phyloP scores from a whole-genome alignment of 53 echinoderm and acorn worm genomes.

The Pentamera pediparva region DNA sequence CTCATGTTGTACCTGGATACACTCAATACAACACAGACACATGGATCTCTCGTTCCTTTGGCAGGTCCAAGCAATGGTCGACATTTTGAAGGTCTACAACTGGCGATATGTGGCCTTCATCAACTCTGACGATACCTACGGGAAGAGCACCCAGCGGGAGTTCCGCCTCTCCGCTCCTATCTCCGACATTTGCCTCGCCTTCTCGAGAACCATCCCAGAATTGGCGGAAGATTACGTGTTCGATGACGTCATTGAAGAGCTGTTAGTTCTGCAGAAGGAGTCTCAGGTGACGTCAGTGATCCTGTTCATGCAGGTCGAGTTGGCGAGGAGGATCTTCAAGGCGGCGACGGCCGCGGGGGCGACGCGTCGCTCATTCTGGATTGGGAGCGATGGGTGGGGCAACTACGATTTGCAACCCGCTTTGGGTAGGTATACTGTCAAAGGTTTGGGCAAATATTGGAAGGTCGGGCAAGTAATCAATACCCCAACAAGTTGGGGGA shows the following conservation, averaged over 20 bases:
- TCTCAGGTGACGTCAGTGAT: conserved; percentile 74
- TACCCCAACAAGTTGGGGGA: too few relatives aligned
- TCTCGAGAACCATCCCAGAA: conserved; percentile 54
- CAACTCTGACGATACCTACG: conserved; percentile 92
- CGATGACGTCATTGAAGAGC: conserved; percentile 45
- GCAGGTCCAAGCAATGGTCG: conserved; percentile 76
- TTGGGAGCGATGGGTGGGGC: conserved; percentile 96
- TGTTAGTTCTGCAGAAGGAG: conserved; percentile 43
- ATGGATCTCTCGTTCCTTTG: too few relatives aligned
- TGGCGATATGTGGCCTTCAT: conserved; percentile 92
- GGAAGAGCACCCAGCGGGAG: conserved; percentile 71
- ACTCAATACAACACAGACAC: too few relatives aligned
- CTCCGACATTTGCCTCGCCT: conserved; percentile 64
- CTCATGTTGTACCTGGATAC: too few relatives aligned
- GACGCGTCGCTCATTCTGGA: conserved; percentile 70
- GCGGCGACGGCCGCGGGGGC: conserved; percentile 52
- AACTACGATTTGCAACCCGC: conserved; percentile 68
- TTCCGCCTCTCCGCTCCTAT: conserved; percentile 45
- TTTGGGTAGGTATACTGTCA: too few relatives aligned
- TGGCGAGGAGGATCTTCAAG: conserved; percentile 59
- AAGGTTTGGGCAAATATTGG: too few relatives aligned
- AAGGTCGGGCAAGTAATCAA: too few relatives aligned
- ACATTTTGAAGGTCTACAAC: conserved; percentile 59
- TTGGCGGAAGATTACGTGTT: conserved; percentile 43
- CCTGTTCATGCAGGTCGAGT: conserved; percentile 83